Base-by-base conservation (phyloP, 2,888 invertebrate species). In the Shargacucullia verbasci region DNA sequence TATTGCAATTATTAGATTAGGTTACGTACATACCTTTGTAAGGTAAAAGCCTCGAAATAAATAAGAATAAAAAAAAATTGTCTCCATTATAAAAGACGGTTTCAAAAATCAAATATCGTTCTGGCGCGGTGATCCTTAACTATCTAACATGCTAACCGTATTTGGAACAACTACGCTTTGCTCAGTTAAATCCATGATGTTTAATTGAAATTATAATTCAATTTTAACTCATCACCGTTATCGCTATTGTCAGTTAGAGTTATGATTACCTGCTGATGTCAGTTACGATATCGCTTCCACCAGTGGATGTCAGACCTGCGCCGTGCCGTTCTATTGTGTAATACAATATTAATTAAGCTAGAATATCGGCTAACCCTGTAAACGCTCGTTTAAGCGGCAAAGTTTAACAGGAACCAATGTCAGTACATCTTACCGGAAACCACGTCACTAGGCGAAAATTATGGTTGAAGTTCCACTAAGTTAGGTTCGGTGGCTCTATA, bases 321-420 rank as follows among this genome's bases (percentile, higher is more conserved):
- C 8, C 0, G 9, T 31, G 14, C 8, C 0, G 9, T 31, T 7
- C 25, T 37, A 45, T 52, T 44, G 20, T 50, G 54, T 50, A 15
- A 40, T 47, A 29, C 33, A 47, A 57, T 47, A 48, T 47, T 43
- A 64, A 50, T 66, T n/a, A 57, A 52, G 56, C 25, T 25, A 25
- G 29, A 10, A 27, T 33, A 40, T 70, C n/a, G 10, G 25, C 14
- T 38, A 47, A 49, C 37, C 25, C 39, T 46, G 13, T 3, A 15
- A 33, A 33, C 27, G 25, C 25, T 41, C n/a, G 39, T 13, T 39
- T 11, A 38, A 11, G 11, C 38, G 25, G 44, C 27, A 54, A 55
- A 57, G 43, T 75, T 62, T 45, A 43, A 13, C 34, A 59, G 58
- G 61, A 70, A 56, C 40, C 49, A 47, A 58, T 44, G 57, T 46